A percentile compares a stretch with the other conserved stretches of the same genome.
These are phyloP conservation scores for Propithecus deckenii DNA, from an alignment of 2,797 vertebrate genomes.

Conservation along the genomic window DNA sequence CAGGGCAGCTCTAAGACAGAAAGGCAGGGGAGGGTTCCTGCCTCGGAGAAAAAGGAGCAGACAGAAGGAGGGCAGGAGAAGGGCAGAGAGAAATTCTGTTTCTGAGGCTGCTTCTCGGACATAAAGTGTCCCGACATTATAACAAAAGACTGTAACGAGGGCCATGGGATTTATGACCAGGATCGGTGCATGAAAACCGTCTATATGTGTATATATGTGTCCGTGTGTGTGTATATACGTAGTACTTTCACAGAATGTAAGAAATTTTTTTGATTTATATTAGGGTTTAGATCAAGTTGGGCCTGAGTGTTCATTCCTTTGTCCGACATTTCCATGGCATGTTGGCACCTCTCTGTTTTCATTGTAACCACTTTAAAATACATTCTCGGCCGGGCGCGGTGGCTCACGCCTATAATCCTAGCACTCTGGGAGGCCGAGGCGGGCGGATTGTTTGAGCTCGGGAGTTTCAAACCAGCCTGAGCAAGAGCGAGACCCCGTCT, in stretches of 20 bases:
- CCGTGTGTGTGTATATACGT: accelerated
- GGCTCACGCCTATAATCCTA: no score
- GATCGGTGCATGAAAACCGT: neutral
- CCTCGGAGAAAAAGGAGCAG: neutral
- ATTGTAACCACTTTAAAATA: neutral
- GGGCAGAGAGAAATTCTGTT: neutral
- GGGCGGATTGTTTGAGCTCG: no score
- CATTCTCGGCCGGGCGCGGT: no score
- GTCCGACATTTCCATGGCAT: neutral
- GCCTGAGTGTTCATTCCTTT: neutral
- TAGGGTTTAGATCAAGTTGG: neutral
- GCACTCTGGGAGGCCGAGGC: no score
- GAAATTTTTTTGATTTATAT: neutral
- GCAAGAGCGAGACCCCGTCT: no score
- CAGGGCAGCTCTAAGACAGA: neutral
- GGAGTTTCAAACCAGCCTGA: no score
- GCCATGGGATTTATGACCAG: neutral
- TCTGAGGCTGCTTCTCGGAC: neutral
- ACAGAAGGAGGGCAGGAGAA: neutral
- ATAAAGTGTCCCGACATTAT: neutral
- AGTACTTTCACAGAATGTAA: neutral
- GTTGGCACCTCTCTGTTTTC: neutral
- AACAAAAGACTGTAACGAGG: neutral
- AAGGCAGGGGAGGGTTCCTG: neutral
- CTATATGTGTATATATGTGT: neutral